Evolutionary conservation across 2,888 invertebrate genomes (phyloP), one percentile per base, ranked within the genome.

Genomic region (Drosophila seclusa): DNA sequence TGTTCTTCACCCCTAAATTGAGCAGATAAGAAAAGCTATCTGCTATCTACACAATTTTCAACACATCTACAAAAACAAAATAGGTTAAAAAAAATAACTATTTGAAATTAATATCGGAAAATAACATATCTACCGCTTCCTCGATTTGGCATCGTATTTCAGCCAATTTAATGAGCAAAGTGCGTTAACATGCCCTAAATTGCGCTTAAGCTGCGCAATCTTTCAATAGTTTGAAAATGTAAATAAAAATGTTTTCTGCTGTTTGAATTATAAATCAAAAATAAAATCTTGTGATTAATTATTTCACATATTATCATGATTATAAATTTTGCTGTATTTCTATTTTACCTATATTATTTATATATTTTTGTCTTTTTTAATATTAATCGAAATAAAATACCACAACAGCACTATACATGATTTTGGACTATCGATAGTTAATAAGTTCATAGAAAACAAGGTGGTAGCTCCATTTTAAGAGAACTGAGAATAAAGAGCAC

Each of bases 351-450:
- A 45, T 7, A 1, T 45, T 21, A 4, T 45, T 36, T 13, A 31
- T 10, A 31, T 7, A 16, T 16, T 24, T 8, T 45, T 16, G 16
- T 2, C 4, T 16, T 45, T 8, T 45, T 8, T 16, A 5, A 7
- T 24, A 45, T 45, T 16, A 16, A 45, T 45, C 16, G 45, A 45
- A 45, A 45, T 21, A 45, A 45, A 45, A 45, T 45, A 45, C 45
- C 45, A 16, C 8, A 45, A 8, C 8, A 45, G 8, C 24, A 24
- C 4, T 16, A 4, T 24, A 16, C 8, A 8, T 45, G 2, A 13
- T 21, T 21, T 42, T 8, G 1, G 8, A 16, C 21, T 45, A 45
- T 45, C 45, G 45, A 45, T 45, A 45, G 16, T 16, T 16, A 16
- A 7, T 24, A 45, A 24, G 7, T 2, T 8, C 16, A 8, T 45